phyloP scores from a whole-genome alignment of 2,888 invertebrate genomes.

The Steinernema scapterisci region DNA sequence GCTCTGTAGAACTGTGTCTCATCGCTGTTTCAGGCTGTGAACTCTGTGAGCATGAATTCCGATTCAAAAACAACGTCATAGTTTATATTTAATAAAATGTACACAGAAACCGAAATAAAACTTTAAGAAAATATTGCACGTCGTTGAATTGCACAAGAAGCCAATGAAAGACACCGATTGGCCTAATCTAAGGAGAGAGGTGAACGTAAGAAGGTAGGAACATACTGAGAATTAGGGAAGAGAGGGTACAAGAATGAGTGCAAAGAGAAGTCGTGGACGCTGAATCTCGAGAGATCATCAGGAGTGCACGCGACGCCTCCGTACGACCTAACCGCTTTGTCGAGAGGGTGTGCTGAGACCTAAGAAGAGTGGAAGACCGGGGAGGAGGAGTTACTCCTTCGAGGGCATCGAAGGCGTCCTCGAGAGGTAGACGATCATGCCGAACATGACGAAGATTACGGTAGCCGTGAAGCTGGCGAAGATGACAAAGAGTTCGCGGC shows the following conservation, averaged over 20 bases:
- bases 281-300: constrained; percentile 29
- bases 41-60: too few relatives aligned
- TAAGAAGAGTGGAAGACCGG: neutral
- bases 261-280: constrained; percentile 31
- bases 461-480: constrained; percentile 25
- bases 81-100: neutral
- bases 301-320: constrained; percentile 29
- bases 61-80: neutral
- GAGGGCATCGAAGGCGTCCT: constrained; percentile 6
- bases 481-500: constrained; percentile 18
- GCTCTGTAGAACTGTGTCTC: too few relatives aligned
- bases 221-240: neutral
- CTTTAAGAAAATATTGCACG: constrained; percentile 18
- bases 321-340: constrained; percentile 28
- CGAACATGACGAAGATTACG: constrained; percentile 27
- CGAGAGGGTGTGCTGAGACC: constrained; percentile 32
- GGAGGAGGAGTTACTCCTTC: neutral
- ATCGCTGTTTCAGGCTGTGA: too few relatives aligned
- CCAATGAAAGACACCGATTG: neutral
- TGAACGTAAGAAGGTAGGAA: neutral
- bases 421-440: constrained; percentile 29
- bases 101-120: neutral
- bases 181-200: constrained; percentile 5
- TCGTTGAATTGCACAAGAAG: neutral
- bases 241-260: constrained; percentile 8